Base-by-base conservation (phyloP, 2,888 invertebrate genomes). In the Netelia virgata region DNA sequence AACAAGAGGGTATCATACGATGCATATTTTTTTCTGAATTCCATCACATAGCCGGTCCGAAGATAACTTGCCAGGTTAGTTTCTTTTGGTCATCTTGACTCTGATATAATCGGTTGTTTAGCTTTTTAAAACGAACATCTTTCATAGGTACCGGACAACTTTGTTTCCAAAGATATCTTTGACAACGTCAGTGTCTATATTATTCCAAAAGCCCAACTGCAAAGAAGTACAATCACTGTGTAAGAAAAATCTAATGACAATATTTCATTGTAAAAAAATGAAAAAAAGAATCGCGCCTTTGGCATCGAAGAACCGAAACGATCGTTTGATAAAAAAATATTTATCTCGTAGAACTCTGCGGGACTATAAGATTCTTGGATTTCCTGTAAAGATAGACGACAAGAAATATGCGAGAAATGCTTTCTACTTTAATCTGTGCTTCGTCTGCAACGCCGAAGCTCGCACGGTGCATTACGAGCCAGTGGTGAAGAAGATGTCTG, bases 341-440 rank as follows among this genome's bases (percentile, higher is more conserved):
- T 70, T 74, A 82, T 16, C 18, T 55, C 36, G 10, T 93, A 97
- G 97, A 83, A 97, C 97, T 57, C 95, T 97, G 0, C 94, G 96
- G 41, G 97, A 97, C 41, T 96, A 97, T 90, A 98, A 98, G 94
- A 97, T 99, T 88, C 95, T 99, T 16, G 98, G 98, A 0, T 98
- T 97, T 93, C 99, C 99, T 0, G 97, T 98, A 57, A 96, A 97
- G 86, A 98, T 99, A 82, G 97, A 97, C 89, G 96, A 97, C 93
- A 96, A 97, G 70, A 97, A 97, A 90, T 99, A 99, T 94, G 96
- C 97, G 14, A 95, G 99, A 75, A 99, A 99, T 94, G 97, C 98
- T n/a, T 97, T 98, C 90, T 97, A 98, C 85, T 99, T 99, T 94
- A 99, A 99, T 94, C 94, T 98, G 43, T 98, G 98, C 93, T 98